phyloP scores from a whole-genome alignment of 1,140 invertebrate species.

The Berghia stephanieae region DNA sequence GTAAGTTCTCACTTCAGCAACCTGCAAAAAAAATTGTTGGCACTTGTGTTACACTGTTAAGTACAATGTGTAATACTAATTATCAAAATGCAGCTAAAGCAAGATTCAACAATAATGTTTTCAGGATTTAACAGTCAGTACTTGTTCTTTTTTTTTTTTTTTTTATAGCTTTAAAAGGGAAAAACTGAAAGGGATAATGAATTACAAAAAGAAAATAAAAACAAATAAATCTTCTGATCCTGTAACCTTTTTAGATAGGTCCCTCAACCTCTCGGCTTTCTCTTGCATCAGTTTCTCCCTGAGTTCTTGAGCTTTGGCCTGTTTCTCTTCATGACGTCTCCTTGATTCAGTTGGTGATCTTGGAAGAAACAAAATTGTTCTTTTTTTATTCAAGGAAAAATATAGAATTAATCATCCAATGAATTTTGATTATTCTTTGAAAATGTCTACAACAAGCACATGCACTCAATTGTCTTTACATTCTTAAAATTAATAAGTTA shows the following conservation, averaged over 20 bases:
- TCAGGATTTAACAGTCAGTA: too few species aligned
- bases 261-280: slow-evolving; percentile 84
- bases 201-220: not conserved
- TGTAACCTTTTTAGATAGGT: slow-evolving; percentile 80
- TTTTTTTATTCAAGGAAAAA: too few species aligned
- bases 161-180: too few species aligned
- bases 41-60: not conserved
- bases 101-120: too few species aligned
- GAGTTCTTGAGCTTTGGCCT: slow-evolving; percentile 77
- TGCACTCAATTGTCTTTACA: too few species aligned
- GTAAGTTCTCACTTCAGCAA: slow-evolving; percentile 89
- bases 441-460: too few species aligned
- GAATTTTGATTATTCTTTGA: too few species aligned
- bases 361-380: too few species aligned
- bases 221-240: not conserved
- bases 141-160: too few species aligned
- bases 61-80: not conserved
- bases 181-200: not conserved
- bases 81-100: too few species aligned
- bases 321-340: slow-evolving; percentile 76
- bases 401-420: too few species aligned
- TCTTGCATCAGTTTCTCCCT: slow-evolving; percentile 83
- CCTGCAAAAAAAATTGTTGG: slow-evolving; percentile 57
- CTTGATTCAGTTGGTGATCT: slow-evolving; percentile 68
- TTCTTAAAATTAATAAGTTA: too few species aligned